These are phyloP conservation scores for Tenthredo livida DNA, from an alignment of 2,888 invertebrate genomes.

Conservation along the genomic window DNA sequence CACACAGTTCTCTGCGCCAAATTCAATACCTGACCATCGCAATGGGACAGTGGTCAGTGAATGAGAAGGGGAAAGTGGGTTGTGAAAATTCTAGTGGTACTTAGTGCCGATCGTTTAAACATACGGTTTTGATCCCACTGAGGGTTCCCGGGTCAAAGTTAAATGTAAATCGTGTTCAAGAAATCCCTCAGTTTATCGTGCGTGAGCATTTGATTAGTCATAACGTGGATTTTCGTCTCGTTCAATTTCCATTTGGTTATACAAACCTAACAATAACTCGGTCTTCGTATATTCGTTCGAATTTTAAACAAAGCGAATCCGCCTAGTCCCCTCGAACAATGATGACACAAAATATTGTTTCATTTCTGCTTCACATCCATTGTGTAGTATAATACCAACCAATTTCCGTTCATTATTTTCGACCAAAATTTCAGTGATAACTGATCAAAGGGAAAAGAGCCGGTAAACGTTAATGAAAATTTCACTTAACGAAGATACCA, in stretches of 20 bases:
- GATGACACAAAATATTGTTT: neutral
- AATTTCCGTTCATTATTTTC: neutral
- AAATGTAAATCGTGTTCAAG: conserved; percentile 10
- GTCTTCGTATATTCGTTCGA: neutral
- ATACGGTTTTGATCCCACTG: conserved; percentile 14
- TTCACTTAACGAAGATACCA: neutral
- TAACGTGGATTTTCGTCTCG: neutral
- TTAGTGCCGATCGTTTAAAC: conserved; percentile 16
- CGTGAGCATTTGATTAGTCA: conserved; percentile 26
- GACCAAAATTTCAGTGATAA: neutral
- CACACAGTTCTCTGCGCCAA: conserved; percentile 1
- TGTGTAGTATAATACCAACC: too few relatives aligned
- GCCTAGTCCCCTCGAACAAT: neutral
- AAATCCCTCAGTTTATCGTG: conserved; percentile 5
- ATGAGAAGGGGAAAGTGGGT: neutral
- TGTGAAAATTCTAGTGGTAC: neutral
- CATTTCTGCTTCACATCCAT: neutral
- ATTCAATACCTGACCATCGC: too few relatives aligned
- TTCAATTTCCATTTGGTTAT: neutral
- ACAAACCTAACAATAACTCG: neutral
- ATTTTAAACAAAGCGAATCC: conserved; percentile 4
- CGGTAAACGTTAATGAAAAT: neutral
- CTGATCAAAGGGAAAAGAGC: neutral
- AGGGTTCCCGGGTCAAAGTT: neutral
- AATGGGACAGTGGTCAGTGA: neutral